Evolutionary conservation across 1,140 invertebrate genomes (phyloP), one percentile per base, ranked within the genome.

Genomic region (Venustaconcha ellipsiformis): DNA sequence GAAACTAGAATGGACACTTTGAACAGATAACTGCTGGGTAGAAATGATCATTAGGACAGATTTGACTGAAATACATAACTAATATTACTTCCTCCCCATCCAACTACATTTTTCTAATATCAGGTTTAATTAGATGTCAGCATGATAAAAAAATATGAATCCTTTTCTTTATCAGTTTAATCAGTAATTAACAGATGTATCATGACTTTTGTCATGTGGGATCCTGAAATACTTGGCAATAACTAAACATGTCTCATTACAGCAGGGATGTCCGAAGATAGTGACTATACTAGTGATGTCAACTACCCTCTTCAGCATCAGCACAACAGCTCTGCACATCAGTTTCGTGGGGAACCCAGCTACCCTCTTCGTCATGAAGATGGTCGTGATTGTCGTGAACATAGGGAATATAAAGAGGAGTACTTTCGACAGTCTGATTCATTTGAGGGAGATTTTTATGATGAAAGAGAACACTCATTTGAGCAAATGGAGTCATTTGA

Each of bases 241-340:
- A 48, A 48, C 37, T 6, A 48, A 48, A 48, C 11, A 48, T 48
- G 37, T 48, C 37, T 48, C 55, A 6, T 78, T 82, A 56, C 92
- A 97, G 96, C 96, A 85, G 96, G 96, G 66, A 95, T 98, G 89
- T 98, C 96, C 30, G 97, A 99, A 91, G 97, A 97, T 91, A 96
- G 95, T 82, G 97, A 99, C 91, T 99, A 99, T 90, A 99, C 97
- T 56, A 96, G 95, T 72, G 97, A 99, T 91, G 93, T 98, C 83
- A 98, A 97, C 92, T 98, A 96, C 91, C 97, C 97, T 60, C 82
- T 88, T 56, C 94, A 97, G 76, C 95, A 91, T 70, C 90, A 91
- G 67, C 87, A 90, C 76, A 91, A 91, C 77, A 85, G 80, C 17
- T 88, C 89, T 2, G 86, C 85, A 12, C 89, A 89, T 78, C 90